phyloP scores from a whole-genome alignment of 2,113 vertebrate genomes.

The Anoura caudifer region DNA sequence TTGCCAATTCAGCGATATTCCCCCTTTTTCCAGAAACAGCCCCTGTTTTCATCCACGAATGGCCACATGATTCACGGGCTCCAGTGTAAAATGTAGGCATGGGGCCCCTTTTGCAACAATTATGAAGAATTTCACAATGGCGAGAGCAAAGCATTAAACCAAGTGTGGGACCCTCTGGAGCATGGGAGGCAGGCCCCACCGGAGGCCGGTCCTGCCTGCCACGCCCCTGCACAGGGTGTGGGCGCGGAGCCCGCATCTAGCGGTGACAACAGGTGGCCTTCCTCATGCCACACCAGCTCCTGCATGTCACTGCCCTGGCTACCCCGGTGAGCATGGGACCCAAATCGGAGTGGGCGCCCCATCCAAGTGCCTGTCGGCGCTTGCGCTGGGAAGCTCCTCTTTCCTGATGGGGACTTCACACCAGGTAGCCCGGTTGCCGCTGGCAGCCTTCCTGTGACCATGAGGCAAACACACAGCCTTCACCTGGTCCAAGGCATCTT shows the following conservation, averaged over 20 bases:
- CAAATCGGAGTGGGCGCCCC: background rate
- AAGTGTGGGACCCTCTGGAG: background rate
- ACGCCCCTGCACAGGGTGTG: background rate
- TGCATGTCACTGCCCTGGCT: accelerated
- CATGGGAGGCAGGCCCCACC: accelerated
- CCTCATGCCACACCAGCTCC: background rate
- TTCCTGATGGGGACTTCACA: background rate
- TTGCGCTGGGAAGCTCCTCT: background rate
- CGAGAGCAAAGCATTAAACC: accelerated
- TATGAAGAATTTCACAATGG: background rate
- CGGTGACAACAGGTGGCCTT: background rate
- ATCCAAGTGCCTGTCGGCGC: background rate
- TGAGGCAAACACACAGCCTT: background rate
- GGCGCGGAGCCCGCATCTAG: accelerated
- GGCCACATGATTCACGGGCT: background rate
- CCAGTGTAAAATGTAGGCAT: background rate
- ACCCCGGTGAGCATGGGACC: background rate
- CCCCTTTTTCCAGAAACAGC: background rate
- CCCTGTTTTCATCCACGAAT: background rate
- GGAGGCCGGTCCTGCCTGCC: background rate
- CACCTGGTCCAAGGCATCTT: accelerated
- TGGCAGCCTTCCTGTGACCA: background rate
- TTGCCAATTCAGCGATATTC: background rate
- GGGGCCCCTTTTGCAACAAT: background rate
- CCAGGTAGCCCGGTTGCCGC: accelerated